These are phyloP conservation scores for Acanthisitta chloris DNA, from an alignment of 2,113 vertebrate genomes.

Conservation along the genomic window DNA sequence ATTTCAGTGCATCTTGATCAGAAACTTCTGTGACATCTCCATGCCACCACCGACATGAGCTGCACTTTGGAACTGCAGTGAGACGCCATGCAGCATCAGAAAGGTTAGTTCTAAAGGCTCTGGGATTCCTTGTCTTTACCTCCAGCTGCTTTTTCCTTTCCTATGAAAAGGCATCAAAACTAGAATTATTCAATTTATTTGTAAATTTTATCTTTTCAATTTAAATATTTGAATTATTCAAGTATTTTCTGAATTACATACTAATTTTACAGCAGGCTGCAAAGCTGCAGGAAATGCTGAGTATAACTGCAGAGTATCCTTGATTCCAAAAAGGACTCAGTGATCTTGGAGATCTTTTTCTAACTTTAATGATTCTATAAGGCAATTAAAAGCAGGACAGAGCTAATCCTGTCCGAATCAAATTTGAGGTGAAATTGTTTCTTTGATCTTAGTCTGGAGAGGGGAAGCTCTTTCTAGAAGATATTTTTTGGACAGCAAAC, in stretches of 20 bases:
- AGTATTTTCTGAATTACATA: not conserved
- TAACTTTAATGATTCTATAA: not conserved
- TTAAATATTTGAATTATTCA: not conserved
- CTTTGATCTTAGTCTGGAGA: not conserved
- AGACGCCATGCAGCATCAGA: not conserved
- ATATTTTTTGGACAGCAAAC: not conserved
- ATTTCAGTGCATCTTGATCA: not conserved
- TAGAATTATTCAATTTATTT: not conserved
- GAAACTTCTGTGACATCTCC: not conserved
- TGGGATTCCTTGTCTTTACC: not conserved
- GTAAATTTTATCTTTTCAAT: not conserved
- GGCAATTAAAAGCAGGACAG: not conserved
- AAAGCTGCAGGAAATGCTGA: not conserved
- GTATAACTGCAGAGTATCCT: not conserved
- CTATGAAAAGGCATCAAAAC: not conserved
- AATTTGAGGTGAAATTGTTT: not conserved
- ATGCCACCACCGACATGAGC: rapidly evolving
- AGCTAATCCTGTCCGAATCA: not conserved
- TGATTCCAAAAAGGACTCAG: not conserved
- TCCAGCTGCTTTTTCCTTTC: not conserved
- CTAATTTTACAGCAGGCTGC: not conserved
- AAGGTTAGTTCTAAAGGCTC: not conserved
- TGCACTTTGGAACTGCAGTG: not conserved
- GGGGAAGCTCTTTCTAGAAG: not conserved
- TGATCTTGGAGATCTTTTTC: not conserved